Conservation (phyloP, 2,113 vertebrate genomes). For the Rattus rattus region DNA sequence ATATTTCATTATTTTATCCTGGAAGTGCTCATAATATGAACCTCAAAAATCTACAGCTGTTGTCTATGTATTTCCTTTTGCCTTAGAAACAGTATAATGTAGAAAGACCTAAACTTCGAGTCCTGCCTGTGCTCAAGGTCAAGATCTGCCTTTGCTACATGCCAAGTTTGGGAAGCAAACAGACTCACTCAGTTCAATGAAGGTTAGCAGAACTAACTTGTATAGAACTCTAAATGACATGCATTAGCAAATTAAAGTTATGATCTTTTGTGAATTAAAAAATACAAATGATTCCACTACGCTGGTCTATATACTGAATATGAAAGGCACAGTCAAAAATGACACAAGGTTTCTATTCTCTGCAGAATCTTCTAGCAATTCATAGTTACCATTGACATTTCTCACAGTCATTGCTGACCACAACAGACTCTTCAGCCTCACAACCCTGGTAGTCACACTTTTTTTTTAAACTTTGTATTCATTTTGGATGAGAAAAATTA, state of each 20-base stretch:
- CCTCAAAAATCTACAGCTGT: neutral
- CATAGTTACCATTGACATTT: neutral
- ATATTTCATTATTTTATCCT: constrained; percentile 7
- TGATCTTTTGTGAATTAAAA: neutral
- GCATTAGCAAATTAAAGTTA: neutral
- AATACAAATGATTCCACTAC: neutral
- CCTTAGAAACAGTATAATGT: neutral
- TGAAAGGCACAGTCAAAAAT: neutral
- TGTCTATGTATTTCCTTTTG: neutral
- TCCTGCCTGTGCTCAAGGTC: neutral
- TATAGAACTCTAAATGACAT: neutral
- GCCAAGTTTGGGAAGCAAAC: neutral
- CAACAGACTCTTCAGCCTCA: neutral
- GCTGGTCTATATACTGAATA: neutral
- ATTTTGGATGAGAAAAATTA: neutral
- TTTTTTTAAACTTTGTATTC: neutral
- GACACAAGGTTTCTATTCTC: neutral
- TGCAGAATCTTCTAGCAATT: neutral
- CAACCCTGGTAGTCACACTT: neutral
- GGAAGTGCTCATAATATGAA: neutral
- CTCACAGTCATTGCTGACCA: neutral
- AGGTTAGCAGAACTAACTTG: neutral
- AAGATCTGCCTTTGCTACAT: neutral
- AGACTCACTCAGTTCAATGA: neutral
- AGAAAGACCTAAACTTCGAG: neutral